A percentile compares a stretch with the other conserved stretches of the same genome.
Conservation (phyloP, 2,888 invertebrate genomes). For the Schizotus pectinicornis region DNA sequence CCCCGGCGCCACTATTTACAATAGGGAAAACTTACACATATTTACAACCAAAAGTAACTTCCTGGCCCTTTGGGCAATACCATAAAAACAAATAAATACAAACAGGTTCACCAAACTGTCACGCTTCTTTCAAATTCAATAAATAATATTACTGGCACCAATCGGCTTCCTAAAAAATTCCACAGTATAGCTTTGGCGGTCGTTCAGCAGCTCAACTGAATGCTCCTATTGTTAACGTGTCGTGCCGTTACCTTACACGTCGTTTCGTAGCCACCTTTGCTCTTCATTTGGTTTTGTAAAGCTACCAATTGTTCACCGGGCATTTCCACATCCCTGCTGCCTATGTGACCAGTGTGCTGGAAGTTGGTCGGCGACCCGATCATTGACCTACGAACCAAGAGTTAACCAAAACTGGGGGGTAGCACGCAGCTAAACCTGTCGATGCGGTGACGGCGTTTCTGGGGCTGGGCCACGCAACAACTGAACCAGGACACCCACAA, state of each 20-base stretch:
- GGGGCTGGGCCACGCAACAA: constrained; percentile 84
- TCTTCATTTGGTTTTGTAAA: constrained; percentile 93
- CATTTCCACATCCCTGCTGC: constrained; percentile 88
- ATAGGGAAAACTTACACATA: no score
- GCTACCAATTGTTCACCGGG: constrained; percentile 82
- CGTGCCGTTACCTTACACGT: constrained; percentile 46
- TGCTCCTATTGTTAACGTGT: background rate
- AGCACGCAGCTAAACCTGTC: constrained; percentile 65
- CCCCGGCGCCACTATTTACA: no score
- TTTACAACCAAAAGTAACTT: no score
- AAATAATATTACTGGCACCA: constrained; percentile 39
- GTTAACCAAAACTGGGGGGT: constrained; percentile 5
- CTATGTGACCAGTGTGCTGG: constrained; percentile 91
- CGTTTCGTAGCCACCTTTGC: constrained; percentile 90
- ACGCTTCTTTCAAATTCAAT: constrained; percentile 14
- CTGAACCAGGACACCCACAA: constrained; percentile 93
- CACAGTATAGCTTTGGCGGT: no score
- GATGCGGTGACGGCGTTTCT: constrained; percentile 78
- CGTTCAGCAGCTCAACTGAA: background rate
- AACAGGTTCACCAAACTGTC: constrained; percentile 6
- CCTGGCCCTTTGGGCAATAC: constrained; percentile 3
- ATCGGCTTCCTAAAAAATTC: constrained; percentile 31
- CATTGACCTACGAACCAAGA: constrained; percentile 75
- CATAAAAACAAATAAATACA: constrained; percentile 16
- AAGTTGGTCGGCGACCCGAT: constrained; percentile 96